Conservation (phyloP, 2,888 invertebrate genomes). For the Hoplodrina ambigua region DNA sequence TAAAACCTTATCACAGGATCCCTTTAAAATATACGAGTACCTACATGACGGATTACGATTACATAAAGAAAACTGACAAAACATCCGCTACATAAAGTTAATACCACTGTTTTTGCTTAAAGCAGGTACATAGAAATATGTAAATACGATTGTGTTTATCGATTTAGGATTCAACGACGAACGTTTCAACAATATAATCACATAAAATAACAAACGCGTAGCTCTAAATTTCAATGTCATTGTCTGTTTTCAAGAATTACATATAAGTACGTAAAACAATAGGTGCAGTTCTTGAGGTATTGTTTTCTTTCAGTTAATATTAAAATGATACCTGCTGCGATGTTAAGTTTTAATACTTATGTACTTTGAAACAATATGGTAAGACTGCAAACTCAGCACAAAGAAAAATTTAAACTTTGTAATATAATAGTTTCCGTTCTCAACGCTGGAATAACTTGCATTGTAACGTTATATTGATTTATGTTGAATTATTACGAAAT, state of each 20-base stretch:
- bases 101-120: neutral
- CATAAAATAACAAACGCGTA: constrained; percentile 24
- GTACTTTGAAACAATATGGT: neutral
- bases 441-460: constrained; percentile 19
- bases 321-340: constrained; percentile 25
- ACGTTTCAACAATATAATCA: constrained; percentile 11
- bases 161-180: constrained; percentile 31
- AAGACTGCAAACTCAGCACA: constrained; percentile 7
- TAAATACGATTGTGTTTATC: constrained; percentile 28
- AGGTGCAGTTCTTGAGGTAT: constrained; percentile 1
- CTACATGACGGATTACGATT: constrained; percentile 11
- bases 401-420: constrained; percentile 6
- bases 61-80: neutral
- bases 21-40: constrained; percentile 1
- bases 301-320: constrained; percentile 26
- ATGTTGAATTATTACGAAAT: constrained; percentile 11
- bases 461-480: constrained; percentile 16
- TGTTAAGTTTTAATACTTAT: too few species aligned
- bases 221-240: constrained; percentile 20
- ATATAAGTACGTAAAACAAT: neutral
- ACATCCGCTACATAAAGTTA: constrained; percentile 14
- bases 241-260: constrained; percentile 15
- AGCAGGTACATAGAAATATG: constrained; percentile 4
- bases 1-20: constrained; percentile 23
- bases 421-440: constrained; percentile 32